Evolutionary conservation across 2,797 vertebrate genomes (phyloP).

Genomic region (Mormyrops attenuatus): DNA sequence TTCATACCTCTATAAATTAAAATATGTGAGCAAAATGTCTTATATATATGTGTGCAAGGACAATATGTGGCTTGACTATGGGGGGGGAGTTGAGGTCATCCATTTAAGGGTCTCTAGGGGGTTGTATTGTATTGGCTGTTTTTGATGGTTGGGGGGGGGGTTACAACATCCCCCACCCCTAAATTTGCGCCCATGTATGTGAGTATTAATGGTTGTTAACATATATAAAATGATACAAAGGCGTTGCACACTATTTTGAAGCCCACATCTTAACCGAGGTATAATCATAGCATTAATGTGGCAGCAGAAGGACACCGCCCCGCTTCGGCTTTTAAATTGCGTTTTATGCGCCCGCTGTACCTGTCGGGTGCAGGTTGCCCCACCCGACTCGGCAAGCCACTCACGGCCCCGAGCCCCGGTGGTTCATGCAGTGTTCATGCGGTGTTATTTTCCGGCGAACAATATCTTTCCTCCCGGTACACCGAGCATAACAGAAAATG

Average conservation of each 20-base stretch:
- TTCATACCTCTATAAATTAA: neutral
- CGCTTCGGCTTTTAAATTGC: slow-evolving; percentile 33
- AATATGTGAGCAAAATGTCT: neutral
- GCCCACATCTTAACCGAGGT: neutral
- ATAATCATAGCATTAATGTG: neutral
- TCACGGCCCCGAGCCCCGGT: neutral
- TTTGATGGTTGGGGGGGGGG: no score
- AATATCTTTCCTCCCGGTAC: neutral
- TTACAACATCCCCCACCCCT: neutral
- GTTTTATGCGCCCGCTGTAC: slow-evolving; percentile 28
- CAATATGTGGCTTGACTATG: neutral
- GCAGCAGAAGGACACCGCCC: neutral
- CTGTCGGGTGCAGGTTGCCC: neutral
- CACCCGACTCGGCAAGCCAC: neutral
- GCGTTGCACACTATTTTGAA: neutral
- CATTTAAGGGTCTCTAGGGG: no score
- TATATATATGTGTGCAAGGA: neutral
- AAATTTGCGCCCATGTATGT: neutral
- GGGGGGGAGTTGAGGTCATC: no score
- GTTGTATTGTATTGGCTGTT: neutral
- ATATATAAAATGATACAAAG: neutral
- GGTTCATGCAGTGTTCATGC: neutral
- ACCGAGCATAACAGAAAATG: neutral
- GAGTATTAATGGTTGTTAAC: neutral
- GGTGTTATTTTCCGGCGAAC: neutral